Evolutionary conservation across 2,797 vertebrate genomes (phyloP), one percentile per base, ranked within the genome.

Genomic region (Mormyrops attenuatus): DNA sequence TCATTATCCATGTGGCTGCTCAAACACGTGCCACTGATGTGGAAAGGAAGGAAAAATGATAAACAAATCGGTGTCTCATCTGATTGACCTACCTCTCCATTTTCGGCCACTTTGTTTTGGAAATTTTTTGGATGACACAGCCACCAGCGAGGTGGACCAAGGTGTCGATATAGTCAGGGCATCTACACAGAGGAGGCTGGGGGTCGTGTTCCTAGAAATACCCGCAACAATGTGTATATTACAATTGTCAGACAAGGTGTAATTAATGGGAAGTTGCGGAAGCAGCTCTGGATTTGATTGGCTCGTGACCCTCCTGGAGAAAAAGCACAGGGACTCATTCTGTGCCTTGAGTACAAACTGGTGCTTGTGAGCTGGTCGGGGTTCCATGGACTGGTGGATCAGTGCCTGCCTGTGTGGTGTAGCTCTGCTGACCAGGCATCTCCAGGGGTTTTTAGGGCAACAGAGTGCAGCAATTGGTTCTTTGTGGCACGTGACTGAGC

Each of bases 51-150:
- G 17, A 9, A 80, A n/a, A 44, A 44, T 15, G 30, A 34, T 34
- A 38, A 73, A 69, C 26, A 69, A 15, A 6, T 73, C 30, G 6
- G 82, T 26, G n/a, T 50, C 26, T 85, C 95, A 96, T 95, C 94
- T 96, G 38, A 80, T 80, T 96, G 95, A 97, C 96, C 96, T 97
- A 96, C 96, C 96, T 97, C 96, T 95, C 96, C 63, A 6, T 44
- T 73, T 80, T 44, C 0, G 20, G 6, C 73, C 17, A 8, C 3
- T n/a, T 20, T 20, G 20, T n/a, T 44, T 80, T n/a, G 20, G 38
- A 44, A 44, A n/a, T 8, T 6, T 17, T 77, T 44, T 20, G 34
- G 30, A 20, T 38, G 69, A 38, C 69, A 17, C 34, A 1, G 34
- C 69, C 34, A 17, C 34, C 34, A 6, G 69, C 15, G 34, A 77